Base-by-base conservation (phyloP, 2,113 vertebrate genomes). In the Clarias batrachus region DNA sequence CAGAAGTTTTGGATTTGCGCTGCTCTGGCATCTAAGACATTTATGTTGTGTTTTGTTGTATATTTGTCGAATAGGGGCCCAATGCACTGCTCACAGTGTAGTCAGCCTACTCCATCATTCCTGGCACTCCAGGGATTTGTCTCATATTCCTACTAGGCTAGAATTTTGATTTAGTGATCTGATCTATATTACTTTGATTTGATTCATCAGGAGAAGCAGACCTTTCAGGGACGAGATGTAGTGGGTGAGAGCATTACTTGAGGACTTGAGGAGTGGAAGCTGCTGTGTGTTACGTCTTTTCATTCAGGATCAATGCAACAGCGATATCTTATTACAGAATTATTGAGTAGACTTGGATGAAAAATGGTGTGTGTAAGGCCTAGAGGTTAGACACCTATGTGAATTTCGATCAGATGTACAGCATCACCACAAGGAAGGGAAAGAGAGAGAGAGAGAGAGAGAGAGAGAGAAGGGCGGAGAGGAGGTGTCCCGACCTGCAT, bases 381-480 rank as follows among this genome's bases (percentile, higher is more conserved):
- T 62, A 14, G 78, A 41, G 78, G 78, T 81, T 62, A 81, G 57
- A 81, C 78, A 81, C 21, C 78, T 81, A 81, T 62, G 57, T 62
- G 78, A 59, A 60, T 59, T 79, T 33, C 27, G 77, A 59, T 79
- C 77, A 33, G 77, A 59, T 80, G 27, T 54, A 78, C 52, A 78
- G 16, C 52, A 78, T 27, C 48, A 14, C 0, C 48, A 14, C 1
- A 14, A n/a, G 27, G n/a, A 41, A n/a, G 41, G 14, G 41, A 59
- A 17, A 11, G 27, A 33, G 76, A 30, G 54, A 21, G 54, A 27
- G 74, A 21, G 54, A 27, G 74, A 17, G 25, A 30, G 74, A 54
- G 74, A 54, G 48, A 54, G 48, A 54, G 73, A 13, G 78, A 60
- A 37, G 21, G 78, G 30, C 27, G 30, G 78, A 62, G 56, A 80